phyloP scores from a whole-genome alignment of 2,113 vertebrate genomes.

The crab-eating macaque (Macaca fascicularis) region T2T-MFA8v1.1 NC_088394.1:43736501-43737000 shows the following conservation, averaged over 20 bases:
- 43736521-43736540: not conserved
- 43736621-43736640: not conserved
- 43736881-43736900: not conserved
- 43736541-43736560: no score
- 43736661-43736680: not conserved
- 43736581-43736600: not conserved
- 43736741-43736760: not conserved
- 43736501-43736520: not conserved
- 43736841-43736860: not conserved
- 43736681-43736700: not conserved
- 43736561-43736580: rapidly evolving
- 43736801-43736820: not conserved
- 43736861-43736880: not conserved
- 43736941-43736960: slow-evolving; percentile 32
- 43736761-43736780: not conserved
- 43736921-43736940: slow-evolving; percentile 29
- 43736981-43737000: slow-evolving; percentile 67
- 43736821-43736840: not conserved
- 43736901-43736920: not conserved
- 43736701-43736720: not conserved
- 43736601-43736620: not conserved
- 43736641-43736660: no score
- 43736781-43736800: not conserved
- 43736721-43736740: not conserved
- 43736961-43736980: slow-evolving; percentile 35